Base-by-base conservation (phyloP, 1,140 invertebrate species). In the Heliothis subflexa region DNA sequence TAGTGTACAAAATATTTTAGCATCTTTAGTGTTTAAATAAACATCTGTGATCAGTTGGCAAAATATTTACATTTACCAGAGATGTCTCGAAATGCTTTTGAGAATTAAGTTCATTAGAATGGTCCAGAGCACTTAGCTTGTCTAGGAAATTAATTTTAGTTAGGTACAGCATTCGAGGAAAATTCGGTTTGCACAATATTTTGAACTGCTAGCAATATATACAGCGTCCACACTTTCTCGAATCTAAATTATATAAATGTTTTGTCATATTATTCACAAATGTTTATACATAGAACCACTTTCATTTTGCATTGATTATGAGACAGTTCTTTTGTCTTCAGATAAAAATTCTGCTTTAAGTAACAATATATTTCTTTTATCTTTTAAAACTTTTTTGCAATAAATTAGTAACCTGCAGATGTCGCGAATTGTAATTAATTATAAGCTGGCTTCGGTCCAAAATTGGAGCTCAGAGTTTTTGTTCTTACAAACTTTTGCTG, bases 101-200 rank as follows among this genome's bases (percentile, higher is more conserved):
- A 54, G 50, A 71, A 55, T 71, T 71, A 71, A 55, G 50, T 71
- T 55, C 52, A n/a, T 71, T 71, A 71, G 28, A 71, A 45, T 55
- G 50, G 66, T 4, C 25, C 49, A 71, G 25, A 55, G 68, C 68
- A 71, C 68, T 80, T 76, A 75, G 54, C 45, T 57, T 50, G 64
- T 70, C 21, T 25, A 52, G 66, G 21, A 71, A 40, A 54, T 71
- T 55, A 71, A 71, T 71, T 71, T 55, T 12, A 55, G 50, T 71
- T 55, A n/a, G n/a, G n/a, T n/a, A 71, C 28, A 54, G 68, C 50
- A 40, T 71, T 71, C 68, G 68, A 13, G 54, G 33, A 54, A 25
- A 25, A 71, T 40, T 12, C 14, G 10, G 18, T 55, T 54, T 55
- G 28, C 9, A 40, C 14, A 55, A 55, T 33, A 71, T 13, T 47